Evolutionary conservation across 2,888 invertebrate species (phyloP).

Genomic region (Campaea margaritaria): DNA sequence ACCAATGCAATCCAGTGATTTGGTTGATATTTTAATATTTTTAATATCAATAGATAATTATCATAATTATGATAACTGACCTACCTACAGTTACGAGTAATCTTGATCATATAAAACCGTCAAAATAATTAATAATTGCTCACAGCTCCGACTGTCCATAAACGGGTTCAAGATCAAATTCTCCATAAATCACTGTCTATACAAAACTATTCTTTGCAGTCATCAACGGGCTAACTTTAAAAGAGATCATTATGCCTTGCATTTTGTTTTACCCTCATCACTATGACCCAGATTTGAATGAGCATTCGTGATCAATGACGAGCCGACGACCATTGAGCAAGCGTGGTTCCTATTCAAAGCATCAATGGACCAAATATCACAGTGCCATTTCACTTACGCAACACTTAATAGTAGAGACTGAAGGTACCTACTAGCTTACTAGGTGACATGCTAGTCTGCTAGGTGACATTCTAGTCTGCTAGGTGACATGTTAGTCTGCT

Average conservation of each 20-base stretch:
- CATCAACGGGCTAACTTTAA: conserved; percentile 5
- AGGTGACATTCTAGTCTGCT: background rate
- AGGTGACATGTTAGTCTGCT: background rate
- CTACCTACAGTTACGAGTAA: too few relatives aligned
- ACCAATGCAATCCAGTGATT: too few relatives aligned
- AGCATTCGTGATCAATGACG: conserved; percentile 51
- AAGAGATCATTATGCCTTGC: conserved; percentile 14
- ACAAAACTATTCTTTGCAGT: background rate
- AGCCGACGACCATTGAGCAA: conserved; percentile 65
- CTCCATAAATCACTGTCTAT: background rate
- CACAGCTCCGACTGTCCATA: background rate
- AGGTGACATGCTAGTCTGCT: background rate
- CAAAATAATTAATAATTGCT: too few relatives aligned
- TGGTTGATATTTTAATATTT: too few relatives aligned
- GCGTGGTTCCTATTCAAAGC: conserved; percentile 56
- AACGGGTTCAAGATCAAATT: background rate
- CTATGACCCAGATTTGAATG: conserved; percentile 49
- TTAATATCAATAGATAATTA: too few relatives aligned
- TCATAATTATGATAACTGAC: too few relatives aligned
- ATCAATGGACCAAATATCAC: conserved; percentile 67
- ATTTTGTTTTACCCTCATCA: conserved; percentile 33
- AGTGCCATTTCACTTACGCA: conserved; percentile 58
- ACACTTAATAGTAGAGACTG: conserved; percentile 29
- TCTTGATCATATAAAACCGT: too few relatives aligned
- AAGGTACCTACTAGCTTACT: background rate